Evolutionary conservation across 2,888 invertebrate genomes (phyloP).

Genomic region (Eupithecia insigniata): DNA sequence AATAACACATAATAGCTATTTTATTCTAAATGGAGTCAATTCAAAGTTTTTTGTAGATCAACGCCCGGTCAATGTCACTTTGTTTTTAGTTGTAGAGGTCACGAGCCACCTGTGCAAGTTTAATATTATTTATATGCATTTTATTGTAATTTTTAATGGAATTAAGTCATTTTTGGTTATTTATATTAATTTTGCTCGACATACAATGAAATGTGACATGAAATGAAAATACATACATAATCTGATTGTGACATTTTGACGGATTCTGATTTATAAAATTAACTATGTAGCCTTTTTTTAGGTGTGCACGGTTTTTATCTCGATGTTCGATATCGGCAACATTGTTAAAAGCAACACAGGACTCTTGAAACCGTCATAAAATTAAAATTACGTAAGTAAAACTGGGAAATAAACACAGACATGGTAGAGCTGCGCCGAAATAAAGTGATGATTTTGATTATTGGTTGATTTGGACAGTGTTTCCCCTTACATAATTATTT

Average conservation of each 20-base stretch:
- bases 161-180: conserved; percentile 4
- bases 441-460: too few species aligned
- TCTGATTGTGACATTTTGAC: background rate
- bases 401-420: too few species aligned
- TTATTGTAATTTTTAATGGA: background rate
- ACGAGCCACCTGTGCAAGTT: background rate
- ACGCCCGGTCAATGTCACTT: conserved; percentile 7
- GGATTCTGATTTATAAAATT: background rate
- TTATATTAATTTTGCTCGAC: background rate
- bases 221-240: background rate
- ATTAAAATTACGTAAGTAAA: too few species aligned
- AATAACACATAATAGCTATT: background rate
- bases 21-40: background rate
- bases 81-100: background rate
- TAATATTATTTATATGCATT: background rate
- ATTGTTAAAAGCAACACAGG: too few species aligned
- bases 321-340: too few species aligned
- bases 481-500: too few species aligned
- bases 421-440: too few species aligned
- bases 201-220: background rate
- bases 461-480: too few species aligned
- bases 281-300: background rate
- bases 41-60: conserved; percentile 6
- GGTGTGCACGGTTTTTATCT: background rate
- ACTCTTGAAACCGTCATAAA: too few species aligned